Percentiles rank a stretch among this genome's conserved stretches.
phyloP scores from a whole-genome alignment of 1,140 invertebrate species.

The Conus betulinus region DNA sequence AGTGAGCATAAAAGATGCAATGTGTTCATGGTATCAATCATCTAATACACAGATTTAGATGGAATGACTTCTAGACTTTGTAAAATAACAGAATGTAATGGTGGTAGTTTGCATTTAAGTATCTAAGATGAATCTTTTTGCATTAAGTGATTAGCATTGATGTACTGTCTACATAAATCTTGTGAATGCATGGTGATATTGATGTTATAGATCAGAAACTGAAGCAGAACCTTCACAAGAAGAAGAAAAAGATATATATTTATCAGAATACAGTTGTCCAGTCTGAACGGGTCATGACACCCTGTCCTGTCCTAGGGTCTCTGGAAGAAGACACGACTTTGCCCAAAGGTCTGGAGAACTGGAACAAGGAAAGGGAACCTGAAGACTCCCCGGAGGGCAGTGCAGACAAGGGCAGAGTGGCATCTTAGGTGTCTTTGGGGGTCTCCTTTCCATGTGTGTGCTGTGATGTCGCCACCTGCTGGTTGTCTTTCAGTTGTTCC shows the following conservation, averaged over 20 bases:
- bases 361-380: conserved; percentile 83
- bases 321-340: conserved; percentile 96
- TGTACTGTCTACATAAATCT: not conserved
- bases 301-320: conserved; percentile 84
- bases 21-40: too few relatives aligned
- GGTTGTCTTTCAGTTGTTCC: not conserved
- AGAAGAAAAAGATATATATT: too few relatives aligned
- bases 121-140: too few relatives aligned
- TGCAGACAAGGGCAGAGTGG: not conserved
- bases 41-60: too few relatives aligned
- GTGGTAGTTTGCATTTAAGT: too few relatives aligned
- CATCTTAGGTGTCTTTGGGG: not conserved
- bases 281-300: not conserved
- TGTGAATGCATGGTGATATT: not conserved
- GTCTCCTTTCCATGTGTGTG: not conserved
- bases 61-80: too few relatives aligned
- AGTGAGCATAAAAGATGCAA: too few relatives aligned
- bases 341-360: conserved; percentile 96
- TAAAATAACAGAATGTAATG: too few relatives aligned
- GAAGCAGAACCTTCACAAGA: too few relatives aligned
- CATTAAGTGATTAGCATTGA: too few relatives aligned
- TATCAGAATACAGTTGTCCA: too few relatives aligned
- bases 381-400: not conserved
- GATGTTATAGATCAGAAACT: not conserved
- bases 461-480: not conserved